A percentile compares a stretch with the other conserved stretches of the same genome.
phyloP scores from a whole-genome alignment of 2,797 vertebrate genomes.

The Buphagus erythrorhynchus region DNA sequence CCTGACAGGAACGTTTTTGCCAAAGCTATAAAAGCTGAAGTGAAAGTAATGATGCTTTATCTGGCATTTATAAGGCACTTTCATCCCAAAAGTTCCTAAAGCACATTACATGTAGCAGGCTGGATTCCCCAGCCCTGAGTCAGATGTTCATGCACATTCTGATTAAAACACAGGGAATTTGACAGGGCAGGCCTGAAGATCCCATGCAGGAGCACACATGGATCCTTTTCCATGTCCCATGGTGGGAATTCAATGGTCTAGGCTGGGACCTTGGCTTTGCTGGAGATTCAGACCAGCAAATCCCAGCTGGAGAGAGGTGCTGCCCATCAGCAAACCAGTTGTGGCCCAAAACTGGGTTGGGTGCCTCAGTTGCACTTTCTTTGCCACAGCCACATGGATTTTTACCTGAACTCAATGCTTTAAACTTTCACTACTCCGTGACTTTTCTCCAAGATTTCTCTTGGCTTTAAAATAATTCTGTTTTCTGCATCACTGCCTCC shows the following conservation, averaged over 20 bases:
- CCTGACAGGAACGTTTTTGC: constrained; percentile 2
- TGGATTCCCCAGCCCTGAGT: constrained; percentile 5
- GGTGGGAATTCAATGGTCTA: neutral
- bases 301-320: neutral
- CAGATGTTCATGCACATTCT: neutral
- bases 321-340: neutral
- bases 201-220: neutral
- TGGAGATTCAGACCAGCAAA: neutral
- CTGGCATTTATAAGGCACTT: constrained; percentile 22
- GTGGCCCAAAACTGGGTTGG: neutral
- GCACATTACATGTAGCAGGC: neutral
- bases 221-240: neutral
- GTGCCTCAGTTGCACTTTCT: neutral
- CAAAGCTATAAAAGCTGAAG: constrained; percentile 56
- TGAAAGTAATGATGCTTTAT: constrained; percentile 40
- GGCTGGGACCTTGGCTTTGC: neutral
- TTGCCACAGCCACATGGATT: neutral
- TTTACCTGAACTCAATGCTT: neutral
- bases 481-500: constrained; percentile 2
- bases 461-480: neutral
- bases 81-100: constrained; percentile 12
- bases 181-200: neutral
- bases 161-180: neutral
- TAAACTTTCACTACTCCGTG: neutral
- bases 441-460: neutral